Evolutionary conservation across 1,140 invertebrate species (phyloP).

Genomic region (Saxidomus purpurata): DNA sequence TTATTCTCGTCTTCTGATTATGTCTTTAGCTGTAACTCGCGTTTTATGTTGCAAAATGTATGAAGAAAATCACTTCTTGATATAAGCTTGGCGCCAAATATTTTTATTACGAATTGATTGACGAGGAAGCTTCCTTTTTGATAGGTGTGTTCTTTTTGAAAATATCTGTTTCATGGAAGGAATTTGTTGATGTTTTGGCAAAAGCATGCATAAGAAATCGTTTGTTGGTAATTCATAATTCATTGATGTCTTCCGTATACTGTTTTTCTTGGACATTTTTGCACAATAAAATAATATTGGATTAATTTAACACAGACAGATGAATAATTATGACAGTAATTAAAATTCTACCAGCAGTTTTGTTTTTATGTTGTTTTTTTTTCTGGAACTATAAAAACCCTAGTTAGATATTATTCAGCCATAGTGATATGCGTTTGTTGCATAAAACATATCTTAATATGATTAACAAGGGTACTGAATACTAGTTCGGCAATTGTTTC

Average conservation of each 20-base stretch:
- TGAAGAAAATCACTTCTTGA: constrained; percentile 43
- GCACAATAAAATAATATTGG: not conserved
- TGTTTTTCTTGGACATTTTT: not conserved
- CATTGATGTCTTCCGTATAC: constrained; percentile 7
- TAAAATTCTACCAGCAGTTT: too few relatives aligned
- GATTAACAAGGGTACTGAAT: too few relatives aligned
- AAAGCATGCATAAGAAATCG: not conserved
- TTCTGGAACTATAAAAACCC: too few relatives aligned
- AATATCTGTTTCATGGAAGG: constrained; percentile 26
- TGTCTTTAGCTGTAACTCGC: constrained; percentile 31
- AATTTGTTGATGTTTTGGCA: constrained; percentile 15
- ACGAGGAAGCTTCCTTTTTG: constrained; percentile 26
- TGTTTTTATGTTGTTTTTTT: too few relatives aligned
- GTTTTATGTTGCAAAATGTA: constrained; percentile 35
- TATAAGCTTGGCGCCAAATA: constrained; percentile 47
- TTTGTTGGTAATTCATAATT: constrained; percentile 3
- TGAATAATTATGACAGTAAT: not conserved
- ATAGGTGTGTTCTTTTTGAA: constrained; percentile 35
- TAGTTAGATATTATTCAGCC: too few relatives aligned
- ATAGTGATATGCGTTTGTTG: too few relatives aligned
- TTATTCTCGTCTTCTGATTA: constrained; percentile 28
- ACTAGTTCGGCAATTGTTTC: too few relatives aligned
- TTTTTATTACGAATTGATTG: constrained; percentile 46
- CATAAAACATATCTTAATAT: too few relatives aligned
- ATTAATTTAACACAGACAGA: not conserved